Evolutionary conservation across 2,888 invertebrate species (phyloP), one percentile per base, ranked within the genome.

Genomic region (Allolobophora icterica): DNA sequence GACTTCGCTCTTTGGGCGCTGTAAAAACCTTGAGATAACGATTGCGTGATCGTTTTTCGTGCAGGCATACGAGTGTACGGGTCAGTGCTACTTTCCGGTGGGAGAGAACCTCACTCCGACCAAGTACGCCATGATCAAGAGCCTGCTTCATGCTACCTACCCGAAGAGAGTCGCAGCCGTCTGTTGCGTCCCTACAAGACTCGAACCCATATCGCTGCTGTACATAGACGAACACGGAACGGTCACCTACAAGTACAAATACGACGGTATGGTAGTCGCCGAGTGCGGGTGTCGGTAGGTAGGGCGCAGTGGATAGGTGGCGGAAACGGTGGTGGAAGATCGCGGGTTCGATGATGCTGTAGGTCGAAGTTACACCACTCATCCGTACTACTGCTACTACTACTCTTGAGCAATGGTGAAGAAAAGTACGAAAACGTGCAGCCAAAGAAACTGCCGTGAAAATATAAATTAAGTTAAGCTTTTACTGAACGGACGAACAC

Each of bases 201-300:
- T 97, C 40, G 96, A 96, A n/a, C 96, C 97, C 8, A 97, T 97
- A 90, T 97, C 97, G 87, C 95, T 97, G 87, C 95, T 97, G 30
- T 97, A 97, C 94, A 94, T 96, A 87, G 97, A 97, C 93, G 95
- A 96, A 89, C 96, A 96, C 90, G 96, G 96, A 34, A 96, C 96
- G 17, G 95, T 97, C 92, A 97, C 96, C 42, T 97, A 96, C 94
- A 96, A 97, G 93, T 96, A 96, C 93, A 96, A 96, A 89, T 97
- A 96, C 93, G 96, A 96, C 90, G 97, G 96, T 92, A 97, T 97
- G 97, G 96, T 97, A 0, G 97, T 97, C 6, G 95, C 96, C 0
- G 96, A 97, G 94, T 97, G 97, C 94, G 97, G 97, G 6, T 97
- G 97, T 90, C 90, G 92, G 84, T 92, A 87, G 35, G 34, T n/a